Percentiles rank a stretch among this genome's conserved stretches.
phyloP scores from a whole-genome alignment of 2,888 invertebrate genomes.

The Ctena decussata region DNA sequence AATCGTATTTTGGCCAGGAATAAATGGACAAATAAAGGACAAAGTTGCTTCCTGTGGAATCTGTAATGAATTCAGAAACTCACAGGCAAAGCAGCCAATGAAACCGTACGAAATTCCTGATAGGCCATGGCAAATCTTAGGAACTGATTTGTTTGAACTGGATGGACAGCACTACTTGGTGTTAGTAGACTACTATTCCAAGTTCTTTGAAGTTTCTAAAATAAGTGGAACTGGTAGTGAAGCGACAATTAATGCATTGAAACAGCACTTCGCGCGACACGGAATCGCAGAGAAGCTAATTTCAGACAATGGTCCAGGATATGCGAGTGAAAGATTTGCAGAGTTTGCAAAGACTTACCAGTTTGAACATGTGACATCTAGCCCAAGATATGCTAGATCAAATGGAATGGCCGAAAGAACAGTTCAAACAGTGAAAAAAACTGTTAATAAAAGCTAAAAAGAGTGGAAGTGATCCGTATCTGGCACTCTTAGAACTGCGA shows the following conservation, averaged over 20 bases:
- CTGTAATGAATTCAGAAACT: conserved; percentile 15
- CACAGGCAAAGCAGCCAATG: conserved; percentile 6
- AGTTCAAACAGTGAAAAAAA: conserved; percentile 43
- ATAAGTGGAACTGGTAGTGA: too few relatives aligned
- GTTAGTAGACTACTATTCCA: not conserved
- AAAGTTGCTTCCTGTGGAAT: conserved; percentile 25
- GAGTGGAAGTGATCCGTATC: conserved; percentile 33
- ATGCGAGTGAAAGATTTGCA: conserved; percentile 18
- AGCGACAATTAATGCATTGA: conserved; percentile 29
- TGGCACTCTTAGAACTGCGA: conserved; percentile 24
- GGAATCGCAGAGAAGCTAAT: conserved; percentile 18
- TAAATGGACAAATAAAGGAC: conserved; percentile 31
- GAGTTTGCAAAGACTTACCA: conserved; percentile 12
- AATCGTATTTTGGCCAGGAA: conserved; percentile 32
- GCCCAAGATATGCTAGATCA: conserved; percentile 10
- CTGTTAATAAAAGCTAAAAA: conserved; percentile 35
- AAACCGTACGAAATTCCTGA: conserved; percentile 25
- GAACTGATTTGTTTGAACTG: conserved; percentile 15
- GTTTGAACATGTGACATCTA: conserved; percentile 15
- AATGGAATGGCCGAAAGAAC: conserved; percentile 23
- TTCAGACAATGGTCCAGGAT: conserved; percentile 42
- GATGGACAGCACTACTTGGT: conserved; percentile 6
- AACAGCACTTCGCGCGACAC: conserved; percentile 30
- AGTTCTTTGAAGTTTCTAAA: not conserved
- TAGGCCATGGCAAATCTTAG: conserved; percentile 19